A percentile compares a stretch with the other conserved stretches of the same genome.
Evolutionary conservation across 2,113 vertebrate genomes (phyloP).

Genomic region (Tichodroma muraria): DNA sequence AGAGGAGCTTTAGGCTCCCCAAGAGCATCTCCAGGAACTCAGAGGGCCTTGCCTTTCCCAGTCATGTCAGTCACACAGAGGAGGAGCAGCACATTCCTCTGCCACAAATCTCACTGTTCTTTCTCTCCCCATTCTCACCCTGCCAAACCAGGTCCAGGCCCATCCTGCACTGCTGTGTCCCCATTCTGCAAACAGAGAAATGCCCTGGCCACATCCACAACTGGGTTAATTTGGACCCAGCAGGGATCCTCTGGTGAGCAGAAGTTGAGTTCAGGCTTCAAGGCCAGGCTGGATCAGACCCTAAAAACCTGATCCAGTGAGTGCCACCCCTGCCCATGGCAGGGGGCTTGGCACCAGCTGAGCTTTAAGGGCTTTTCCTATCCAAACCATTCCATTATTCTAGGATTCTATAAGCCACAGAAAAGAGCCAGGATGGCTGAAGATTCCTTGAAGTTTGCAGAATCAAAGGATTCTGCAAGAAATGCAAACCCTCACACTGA

Average conservation of each 20-base stretch:
- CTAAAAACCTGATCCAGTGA: neutral
- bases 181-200: neutral
- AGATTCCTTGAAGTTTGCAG: neutral
- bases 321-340: neutral
- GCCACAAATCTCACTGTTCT: neutral
- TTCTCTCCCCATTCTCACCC: neutral
- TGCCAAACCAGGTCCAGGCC: neutral
- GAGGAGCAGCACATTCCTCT: neutral
- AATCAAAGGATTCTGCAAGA: neutral
- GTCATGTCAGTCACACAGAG: neutral
- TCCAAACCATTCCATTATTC: neutral
- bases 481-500: neutral
- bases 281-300: neutral
- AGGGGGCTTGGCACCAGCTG: neutral
- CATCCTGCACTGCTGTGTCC: neutral
- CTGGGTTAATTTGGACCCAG: neutral
- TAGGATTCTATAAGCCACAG: neutral
- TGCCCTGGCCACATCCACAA: neutral
- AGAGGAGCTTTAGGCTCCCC: neutral
- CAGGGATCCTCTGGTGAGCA: neutral
- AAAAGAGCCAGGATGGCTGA: neutral
- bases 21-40: neutral
- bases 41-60: neutral
- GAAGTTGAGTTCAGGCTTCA: neutral
- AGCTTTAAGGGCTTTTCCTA: neutral